Evolutionary conservation across 2,888 invertebrate genomes (phyloP), one percentile per base, ranked within the genome.

Genomic region (Stenodera caucasica): DNA sequence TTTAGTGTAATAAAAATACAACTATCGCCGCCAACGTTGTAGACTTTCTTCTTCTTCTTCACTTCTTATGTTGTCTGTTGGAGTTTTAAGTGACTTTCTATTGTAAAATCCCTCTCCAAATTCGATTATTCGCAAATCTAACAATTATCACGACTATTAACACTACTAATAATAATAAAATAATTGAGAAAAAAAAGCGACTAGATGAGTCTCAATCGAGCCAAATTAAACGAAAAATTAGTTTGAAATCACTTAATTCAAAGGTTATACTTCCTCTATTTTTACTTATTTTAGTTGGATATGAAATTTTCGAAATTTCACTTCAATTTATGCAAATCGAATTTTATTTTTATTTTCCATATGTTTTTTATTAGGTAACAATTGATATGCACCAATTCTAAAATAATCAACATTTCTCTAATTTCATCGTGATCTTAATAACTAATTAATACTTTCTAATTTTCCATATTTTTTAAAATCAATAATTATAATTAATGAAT

Each of bases 1-100:
- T 26, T 2, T 26, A 26, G 26, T 4, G 5, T 26, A 26, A n/a
- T n/a, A n/a, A n/a, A 26, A 26, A 26, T 26, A 26, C 2, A 9
- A 45, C 15, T 21, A 21, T 45, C 18, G 45, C 18, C 45, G n/a
- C n/a, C 45, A 21, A 45, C 45, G n/a, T 12, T 9, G 5, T 26
- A 40, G 40, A 63, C 62, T 63, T 63, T 63, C 62, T 62, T 58
- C 62, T 35, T 14, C 35, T 35, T 6, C 14, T 35, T 12, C 33
- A n/a, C n/a, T 37, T 37, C 37, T 33, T 33, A n/a, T 33, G 4
- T 33, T n/a, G 12, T 15, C 15, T 37, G 15, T 15, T 37, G 15
- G 37, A 15, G 4, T 14, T 14, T 37, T 14, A 23, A 54, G 29
- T 45, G 53, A 63, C 62, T 63, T 63, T 63, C 62, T 63, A 63